Percentiles rank a stretch among this genome's conserved stretches.
Conservation (phyloP, 2,888 invertebrate genomes). For the Acanthosoma haemorrhoidale region DNA sequence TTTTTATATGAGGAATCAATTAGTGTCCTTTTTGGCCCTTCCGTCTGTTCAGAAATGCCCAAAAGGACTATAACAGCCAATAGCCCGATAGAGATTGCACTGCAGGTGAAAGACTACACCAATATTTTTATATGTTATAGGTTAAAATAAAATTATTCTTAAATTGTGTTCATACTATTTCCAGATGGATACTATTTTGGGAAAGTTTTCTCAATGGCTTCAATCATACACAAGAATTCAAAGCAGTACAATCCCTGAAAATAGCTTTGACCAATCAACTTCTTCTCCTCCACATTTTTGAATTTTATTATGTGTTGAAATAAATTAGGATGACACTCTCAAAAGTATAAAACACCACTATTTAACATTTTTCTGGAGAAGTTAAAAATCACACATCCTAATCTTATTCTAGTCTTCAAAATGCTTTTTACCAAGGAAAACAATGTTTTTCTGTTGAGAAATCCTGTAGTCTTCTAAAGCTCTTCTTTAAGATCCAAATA, state of each 20-base stretch:
- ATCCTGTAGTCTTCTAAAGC: no score
- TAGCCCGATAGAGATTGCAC: not conserved
- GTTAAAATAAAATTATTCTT: not conserved
- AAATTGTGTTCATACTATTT: constrained; percentile 13
- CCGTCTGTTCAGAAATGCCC: constrained; percentile 29
- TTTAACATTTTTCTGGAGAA: no score
- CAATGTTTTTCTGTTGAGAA: no score
- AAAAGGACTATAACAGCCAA: constrained; percentile 10
- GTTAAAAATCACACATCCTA: no score
- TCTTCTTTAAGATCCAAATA: no score
- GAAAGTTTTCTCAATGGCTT: constrained; percentile 35
- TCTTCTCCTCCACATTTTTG: not conserved
- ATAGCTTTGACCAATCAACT: not conserved
- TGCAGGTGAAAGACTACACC: constrained; percentile 26
- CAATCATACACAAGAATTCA: constrained; percentile 25
- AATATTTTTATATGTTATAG: not conserved
- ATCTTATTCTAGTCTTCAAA: no score
- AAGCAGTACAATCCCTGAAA: not conserved
- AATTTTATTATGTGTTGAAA: not conserved
- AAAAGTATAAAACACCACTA: no score
- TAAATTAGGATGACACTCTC: no score
- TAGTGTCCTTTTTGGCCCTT: constrained; percentile 34
- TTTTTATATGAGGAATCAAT: constrained; percentile 42
- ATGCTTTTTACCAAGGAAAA: no score
- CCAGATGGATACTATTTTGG: constrained; percentile 30